Conservation (phyloP, 1,140 invertebrate genomes). For the Macrobrachium nipponense region DNA sequence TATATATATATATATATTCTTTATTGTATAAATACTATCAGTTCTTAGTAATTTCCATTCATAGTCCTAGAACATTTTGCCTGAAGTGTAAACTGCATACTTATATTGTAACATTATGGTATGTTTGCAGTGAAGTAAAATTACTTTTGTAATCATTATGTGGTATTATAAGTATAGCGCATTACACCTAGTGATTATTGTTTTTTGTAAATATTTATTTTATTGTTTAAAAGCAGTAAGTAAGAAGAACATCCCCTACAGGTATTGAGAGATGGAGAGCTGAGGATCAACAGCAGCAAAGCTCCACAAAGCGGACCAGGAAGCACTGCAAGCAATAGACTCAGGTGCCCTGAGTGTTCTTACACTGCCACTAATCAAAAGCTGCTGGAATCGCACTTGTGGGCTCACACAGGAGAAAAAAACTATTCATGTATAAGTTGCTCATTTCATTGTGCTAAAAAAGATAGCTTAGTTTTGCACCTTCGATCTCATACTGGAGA, state of each 20-base stretch:
- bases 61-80: background rate
- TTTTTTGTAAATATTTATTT: background rate
- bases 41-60: background rate
- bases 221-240: slow-evolving; percentile 1
- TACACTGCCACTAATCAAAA: slow-evolving; percentile 33
- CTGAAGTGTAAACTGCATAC: too few species aligned
- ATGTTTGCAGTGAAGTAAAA: too few species aligned
- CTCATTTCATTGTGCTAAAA: slow-evolving; percentile 36
- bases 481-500: slow-evolving; percentile 19
- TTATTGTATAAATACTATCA: background rate
- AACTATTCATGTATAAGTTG: slow-evolving; percentile 42
- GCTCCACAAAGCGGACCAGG: slow-evolving; percentile 7
- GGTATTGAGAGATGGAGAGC: slow-evolving; percentile 24
- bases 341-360: slow-evolving; percentile 27
- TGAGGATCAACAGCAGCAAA: slow-evolving; percentile 20
- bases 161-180: too few species aligned
- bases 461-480: slow-evolving; percentile 11
- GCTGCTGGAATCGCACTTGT: slow-evolving; percentile 32
- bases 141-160: too few species aligned
- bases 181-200: too few species aligned
- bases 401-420: slow-evolving; percentile 51
- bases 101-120: too few species aligned
- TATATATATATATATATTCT: background rate
- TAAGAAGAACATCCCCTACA: slow-evolving; percentile 35
- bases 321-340: too few species aligned